A percentile compares a stretch with the other conserved stretches of the same genome.
Conservation (phyloP, 2,113 vertebrate genomes). For the Hemiprocne comata region DNA sequence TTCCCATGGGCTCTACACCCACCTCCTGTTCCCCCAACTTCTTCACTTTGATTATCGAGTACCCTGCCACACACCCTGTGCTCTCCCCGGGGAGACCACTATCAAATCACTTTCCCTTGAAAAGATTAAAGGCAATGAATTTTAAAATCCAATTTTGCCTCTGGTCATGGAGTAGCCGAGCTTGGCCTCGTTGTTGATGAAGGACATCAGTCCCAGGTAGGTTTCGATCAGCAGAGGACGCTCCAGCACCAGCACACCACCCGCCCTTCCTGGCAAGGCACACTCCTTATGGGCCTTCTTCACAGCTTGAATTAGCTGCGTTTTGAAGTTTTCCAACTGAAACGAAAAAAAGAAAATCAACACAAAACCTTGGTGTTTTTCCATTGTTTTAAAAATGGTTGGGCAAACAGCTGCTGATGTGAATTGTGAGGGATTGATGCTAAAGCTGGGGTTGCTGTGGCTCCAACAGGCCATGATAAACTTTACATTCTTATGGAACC, state of each 20-base stretch:
- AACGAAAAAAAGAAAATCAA: not conserved
- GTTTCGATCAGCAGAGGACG: constrained; percentile 94
- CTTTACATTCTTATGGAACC: not conserved
- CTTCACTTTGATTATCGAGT: not conserved
- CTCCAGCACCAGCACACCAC: constrained; percentile 88
- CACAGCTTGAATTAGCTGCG: constrained; percentile 91
- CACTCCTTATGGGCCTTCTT: constrained; percentile 91
- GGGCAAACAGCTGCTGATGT: not conserved
- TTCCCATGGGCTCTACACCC: not conserved
- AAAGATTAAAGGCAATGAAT: not conserved
- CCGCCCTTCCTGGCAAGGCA: constrained; percentile 79
- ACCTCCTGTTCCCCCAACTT: not conserved
- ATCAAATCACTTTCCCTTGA: not conserved
- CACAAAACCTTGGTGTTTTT: not conserved
- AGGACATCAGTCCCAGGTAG: constrained; percentile 95
- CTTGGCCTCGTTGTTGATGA: constrained; percentile 98
- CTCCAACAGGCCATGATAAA: accelerated
- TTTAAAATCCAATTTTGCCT: constrained; percentile 93
- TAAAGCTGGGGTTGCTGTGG: not conserved
- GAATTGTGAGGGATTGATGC: not conserved
- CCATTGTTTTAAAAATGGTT: not conserved
- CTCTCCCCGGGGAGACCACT: not conserved
- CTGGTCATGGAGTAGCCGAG: constrained; percentile 96
- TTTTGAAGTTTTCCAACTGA: constrained; percentile 91
- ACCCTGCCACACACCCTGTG: not conserved